Evolutionary conservation across 2,888 invertebrate species (phyloP), one percentile per base, ranked within the genome.

Genomic region (Meloe dianella): DNA sequence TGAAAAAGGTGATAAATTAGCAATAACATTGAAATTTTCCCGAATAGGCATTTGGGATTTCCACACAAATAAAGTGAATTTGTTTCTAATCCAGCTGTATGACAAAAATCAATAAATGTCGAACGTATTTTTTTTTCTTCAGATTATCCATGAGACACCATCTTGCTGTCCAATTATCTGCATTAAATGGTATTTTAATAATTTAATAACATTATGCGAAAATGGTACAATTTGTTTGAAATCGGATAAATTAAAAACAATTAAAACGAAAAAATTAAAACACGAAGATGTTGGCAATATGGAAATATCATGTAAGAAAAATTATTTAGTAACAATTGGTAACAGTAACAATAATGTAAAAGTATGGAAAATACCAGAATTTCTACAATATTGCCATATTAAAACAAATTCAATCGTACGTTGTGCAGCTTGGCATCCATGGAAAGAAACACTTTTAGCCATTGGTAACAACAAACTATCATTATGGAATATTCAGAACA

Each of bases 381-480:
- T 65, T 10, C 17, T n/a, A n/a, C 9, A 20, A 47, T 10, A 20
- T 20, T 17, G 2, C 8, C 47, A 20, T 20, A 47, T 47, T 10
- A 20, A 4, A 47, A 47, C 47, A 1, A 7, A 22, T 47, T 47
- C 47, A 20, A 10, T 20, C 1, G 3, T 47, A 22, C 47, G 47
- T 10, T 5, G 20, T 24, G 5, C 63, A 20, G 66, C 66, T 9
- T 66, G 66, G 66, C 66, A 66, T 59, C 66, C 66, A 9, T 66
- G 66, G 63, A 32, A 29, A n/a, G 32, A 30, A 12, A 54, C 60
- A 27, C 20, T 63, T 4, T 41, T 66, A 22, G 63, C 60, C 17
- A 27, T 63, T 10, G 62, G 56, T 24, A 47, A 47, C 20, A 22
- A 20, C 0, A 8, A 20, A 22, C 6, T 47, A 3, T 47, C 47